phyloP scores from a whole-genome alignment of 2,888 invertebrate genomes.

The Lasioglossum villosulum region DNA sequence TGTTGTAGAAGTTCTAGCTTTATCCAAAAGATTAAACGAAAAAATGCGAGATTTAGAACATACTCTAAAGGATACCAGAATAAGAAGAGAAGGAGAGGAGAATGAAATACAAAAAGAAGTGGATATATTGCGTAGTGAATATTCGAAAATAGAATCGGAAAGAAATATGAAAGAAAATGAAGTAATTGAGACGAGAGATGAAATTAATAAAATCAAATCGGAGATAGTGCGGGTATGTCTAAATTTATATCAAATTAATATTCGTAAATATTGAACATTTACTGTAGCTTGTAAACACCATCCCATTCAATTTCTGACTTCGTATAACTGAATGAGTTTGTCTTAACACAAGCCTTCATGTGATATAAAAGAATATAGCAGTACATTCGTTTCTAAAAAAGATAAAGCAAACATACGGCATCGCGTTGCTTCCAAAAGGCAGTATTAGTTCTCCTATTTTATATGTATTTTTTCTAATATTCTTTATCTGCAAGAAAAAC shows the following conservation, averaged over 20 bases:
- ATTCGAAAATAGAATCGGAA: conserved; percentile 89
- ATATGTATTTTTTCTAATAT: not conserved
- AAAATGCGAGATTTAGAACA: conserved; percentile 75
- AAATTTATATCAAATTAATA: not conserved
- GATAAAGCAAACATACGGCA: not conserved
- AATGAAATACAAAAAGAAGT: conserved; percentile 86
- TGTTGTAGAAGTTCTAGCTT: conserved; percentile 67
- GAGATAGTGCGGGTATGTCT: conserved; percentile 86
- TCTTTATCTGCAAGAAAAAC: not conserved
- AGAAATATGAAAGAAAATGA: conserved; percentile 87
- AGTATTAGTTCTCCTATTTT: not conserved
- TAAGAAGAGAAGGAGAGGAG: conserved; percentile 84
- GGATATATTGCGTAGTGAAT: conserved; percentile 85
- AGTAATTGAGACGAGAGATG: conserved; percentile 86
- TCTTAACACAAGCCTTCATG: no score
- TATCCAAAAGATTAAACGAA: conserved; percentile 70
- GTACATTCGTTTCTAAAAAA: not conserved
- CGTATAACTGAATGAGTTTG: no score
- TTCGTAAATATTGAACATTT: no score
- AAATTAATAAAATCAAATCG: conserved; percentile 86
- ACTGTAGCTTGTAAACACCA: no score
- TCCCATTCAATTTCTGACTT: no score
- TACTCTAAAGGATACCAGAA: conserved; percentile 75
- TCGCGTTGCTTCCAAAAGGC: no score
- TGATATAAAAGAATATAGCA: no score